Base-by-base conservation (phyloP, 2,888 invertebrate genomes). In the Stenodema calcarata region DNA sequence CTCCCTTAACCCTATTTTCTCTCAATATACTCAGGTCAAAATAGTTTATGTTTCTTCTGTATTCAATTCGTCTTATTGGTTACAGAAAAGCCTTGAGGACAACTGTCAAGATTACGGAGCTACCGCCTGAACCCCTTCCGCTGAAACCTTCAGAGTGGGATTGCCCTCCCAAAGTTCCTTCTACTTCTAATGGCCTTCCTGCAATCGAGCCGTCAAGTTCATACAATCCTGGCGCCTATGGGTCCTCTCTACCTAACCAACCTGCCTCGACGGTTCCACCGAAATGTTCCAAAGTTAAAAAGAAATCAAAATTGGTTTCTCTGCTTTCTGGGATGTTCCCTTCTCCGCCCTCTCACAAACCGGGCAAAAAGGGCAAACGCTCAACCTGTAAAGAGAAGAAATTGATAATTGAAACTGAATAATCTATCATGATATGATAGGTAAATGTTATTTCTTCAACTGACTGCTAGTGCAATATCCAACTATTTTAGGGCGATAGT, bases 131-230 rank as follows among this genome's bases (percentile, higher is more conserved):
- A 30, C 23, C 62, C 0, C 9, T 28, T 9, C 6, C 0, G 3
- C 82, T 82, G 41, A 42, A 82, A 18, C 82, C 82, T 3, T 30
- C 69, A n/a, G 62, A 82, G 12, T 82, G 82, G 82, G 82, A 69
- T 18, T 82, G 82, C 41, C 82, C 82, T 30, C 0, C n/a, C 12
- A 82, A 82, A 41, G 62, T 62, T 41, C 35, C 80, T 16, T 9
- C 16, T 23, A 0, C 54, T 30, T 2, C 30, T 1, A 41, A 35
- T 14, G n/a, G n/a, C 3, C 73, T 30, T 14, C 73, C 18, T 16
- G 73, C 73, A 7, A 73, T 73, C 35, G 62, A 23, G 12, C 9
- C 62, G 7, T 62, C 62, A 27, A 11, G 62, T 62, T 62, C 62
- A 23, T 23, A 62, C 0, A n/a, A 23, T 11, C 62, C 7, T 11